Conservation (phyloP, 2,888 invertebrate genomes). For the Tholera decimalis region DNA sequence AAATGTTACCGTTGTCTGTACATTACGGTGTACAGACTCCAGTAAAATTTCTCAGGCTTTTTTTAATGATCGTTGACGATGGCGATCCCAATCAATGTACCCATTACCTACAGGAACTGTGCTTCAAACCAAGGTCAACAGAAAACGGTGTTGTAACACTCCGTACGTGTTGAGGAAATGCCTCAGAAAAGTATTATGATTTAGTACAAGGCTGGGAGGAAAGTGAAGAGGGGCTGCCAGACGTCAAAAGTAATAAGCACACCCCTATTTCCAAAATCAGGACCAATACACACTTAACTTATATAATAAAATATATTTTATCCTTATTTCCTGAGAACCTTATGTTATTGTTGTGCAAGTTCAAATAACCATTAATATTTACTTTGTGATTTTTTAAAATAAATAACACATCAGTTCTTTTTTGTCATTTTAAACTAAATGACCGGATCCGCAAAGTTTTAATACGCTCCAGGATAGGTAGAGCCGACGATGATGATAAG, state of each 20-base stretch:
- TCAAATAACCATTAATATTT: no score
- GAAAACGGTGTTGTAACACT: conserved; percentile 28
- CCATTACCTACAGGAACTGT: conserved; percentile 2
- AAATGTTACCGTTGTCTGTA: no score
- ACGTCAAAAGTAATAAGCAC: conserved; percentile 24
- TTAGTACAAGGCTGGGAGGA: conserved; percentile 22
- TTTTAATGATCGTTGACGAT: no score
- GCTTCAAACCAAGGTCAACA: conserved; percentile 25
- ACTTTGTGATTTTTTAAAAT: no score
- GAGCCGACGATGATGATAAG: no score
- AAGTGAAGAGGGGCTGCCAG: conserved; percentile 17
- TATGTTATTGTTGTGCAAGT: background rate
- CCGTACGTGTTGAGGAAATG: conserved; percentile 36
- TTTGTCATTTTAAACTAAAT: no score
- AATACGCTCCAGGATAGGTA: no score
- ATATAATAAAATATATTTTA: background rate
- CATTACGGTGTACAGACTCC: no score
- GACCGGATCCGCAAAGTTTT: no score
- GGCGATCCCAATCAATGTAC: background rate
- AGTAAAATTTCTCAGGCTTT: no score
- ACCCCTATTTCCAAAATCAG: conserved; percentile 12
- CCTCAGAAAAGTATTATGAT: conserved; percentile 27
- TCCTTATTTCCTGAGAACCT: background rate
- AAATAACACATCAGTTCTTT: no score
- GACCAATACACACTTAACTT: background rate